Evolutionary conservation across 2,113 vertebrate genomes (phyloP).

Genomic region (Platysternon megacephalum): DNA sequence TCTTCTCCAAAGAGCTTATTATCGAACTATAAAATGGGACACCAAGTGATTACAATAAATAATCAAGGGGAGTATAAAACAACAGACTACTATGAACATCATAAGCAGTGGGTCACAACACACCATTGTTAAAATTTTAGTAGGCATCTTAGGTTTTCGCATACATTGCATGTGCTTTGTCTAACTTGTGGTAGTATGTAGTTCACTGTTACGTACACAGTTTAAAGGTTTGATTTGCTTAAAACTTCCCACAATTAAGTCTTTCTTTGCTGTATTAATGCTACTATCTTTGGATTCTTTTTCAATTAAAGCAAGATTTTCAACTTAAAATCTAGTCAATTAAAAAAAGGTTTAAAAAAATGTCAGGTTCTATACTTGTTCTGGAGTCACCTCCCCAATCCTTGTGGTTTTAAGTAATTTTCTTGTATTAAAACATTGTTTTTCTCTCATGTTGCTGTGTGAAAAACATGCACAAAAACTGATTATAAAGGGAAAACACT

Average conservation of each 20-base stretch:
- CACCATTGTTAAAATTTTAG: neutral
- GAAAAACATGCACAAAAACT: slow-evolving; percentile 11
- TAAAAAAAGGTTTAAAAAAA: neutral
- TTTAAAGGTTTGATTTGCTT: slow-evolving; percentile 11
- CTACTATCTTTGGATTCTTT: slow-evolving; percentile 28
- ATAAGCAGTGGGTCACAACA: neutral
- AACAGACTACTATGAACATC: neutral
- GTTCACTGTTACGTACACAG: neutral
- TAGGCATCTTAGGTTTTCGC: neutral
- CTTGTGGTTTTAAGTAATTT: slow-evolving; percentile 23
- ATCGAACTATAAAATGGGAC: neutral
- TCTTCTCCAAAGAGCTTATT: neutral
- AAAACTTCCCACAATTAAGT: neutral
- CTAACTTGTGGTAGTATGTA: neutral
- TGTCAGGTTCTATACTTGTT: neutral
- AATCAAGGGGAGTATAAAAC: neutral
- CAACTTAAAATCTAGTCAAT: neutral
- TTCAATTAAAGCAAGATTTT: slow-evolving; percentile 28
- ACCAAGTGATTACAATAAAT: accelerated
- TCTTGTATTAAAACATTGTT: slow-evolving; percentile 25
- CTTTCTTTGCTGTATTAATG: neutral
- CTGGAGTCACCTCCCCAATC: neutral
- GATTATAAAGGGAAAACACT: slow-evolving; percentile 40
- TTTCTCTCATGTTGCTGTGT: neutral
- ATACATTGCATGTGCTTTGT: neutral